phyloP scores from a whole-genome alignment of 1,140 invertebrate genomes.

The Eumaeus atala region DNA sequence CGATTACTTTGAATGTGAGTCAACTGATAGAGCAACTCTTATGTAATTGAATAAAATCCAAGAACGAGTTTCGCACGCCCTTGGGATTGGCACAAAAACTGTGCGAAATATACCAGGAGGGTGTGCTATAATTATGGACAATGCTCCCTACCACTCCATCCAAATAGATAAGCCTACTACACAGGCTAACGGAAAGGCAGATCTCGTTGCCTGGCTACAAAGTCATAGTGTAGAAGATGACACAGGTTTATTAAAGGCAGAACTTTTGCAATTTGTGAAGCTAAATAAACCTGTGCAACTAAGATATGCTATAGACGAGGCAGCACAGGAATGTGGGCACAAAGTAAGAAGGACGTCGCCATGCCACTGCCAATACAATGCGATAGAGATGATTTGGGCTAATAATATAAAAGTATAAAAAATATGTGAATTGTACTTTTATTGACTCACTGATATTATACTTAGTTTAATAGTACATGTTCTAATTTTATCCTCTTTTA shows the following conservation, averaged over 20 bases:
- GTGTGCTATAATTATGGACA: constrained; percentile 29
- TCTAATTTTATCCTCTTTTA: too few relatives aligned
- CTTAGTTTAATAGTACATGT: too few relatives aligned
- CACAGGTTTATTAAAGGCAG: background rate
- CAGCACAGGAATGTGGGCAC: constrained; percentile 2
- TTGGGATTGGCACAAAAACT: too few relatives aligned
- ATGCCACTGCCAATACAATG: constrained; percentile 19
- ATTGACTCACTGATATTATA: too few relatives aligned
- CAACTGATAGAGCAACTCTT: too few relatives aligned
- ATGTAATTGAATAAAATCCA: too few relatives aligned
- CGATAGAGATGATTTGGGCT: constrained; percentile 14
- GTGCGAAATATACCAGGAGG: constrained; percentile 23
- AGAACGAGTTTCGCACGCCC: too few relatives aligned
- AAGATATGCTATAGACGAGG: background rate
- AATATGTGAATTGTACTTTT: too few relatives aligned
- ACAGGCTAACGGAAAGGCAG: constrained; percentile 19
- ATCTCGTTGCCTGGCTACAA: constrained; percentile 18
- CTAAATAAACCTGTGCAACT: background rate
- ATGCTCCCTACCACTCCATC: constrained; percentile 31
- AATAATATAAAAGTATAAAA: constrained; percentile 1
- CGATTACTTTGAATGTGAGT: too few relatives aligned
- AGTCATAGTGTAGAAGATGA: constrained; percentile 14
- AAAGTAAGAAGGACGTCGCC: constrained; percentile 7
- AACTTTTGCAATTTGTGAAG: background rate
- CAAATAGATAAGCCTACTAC: constrained; percentile 31